phyloP scores from a whole-genome alignment of 1,140 invertebrate species.

The Drosophila sucinea region DNA sequence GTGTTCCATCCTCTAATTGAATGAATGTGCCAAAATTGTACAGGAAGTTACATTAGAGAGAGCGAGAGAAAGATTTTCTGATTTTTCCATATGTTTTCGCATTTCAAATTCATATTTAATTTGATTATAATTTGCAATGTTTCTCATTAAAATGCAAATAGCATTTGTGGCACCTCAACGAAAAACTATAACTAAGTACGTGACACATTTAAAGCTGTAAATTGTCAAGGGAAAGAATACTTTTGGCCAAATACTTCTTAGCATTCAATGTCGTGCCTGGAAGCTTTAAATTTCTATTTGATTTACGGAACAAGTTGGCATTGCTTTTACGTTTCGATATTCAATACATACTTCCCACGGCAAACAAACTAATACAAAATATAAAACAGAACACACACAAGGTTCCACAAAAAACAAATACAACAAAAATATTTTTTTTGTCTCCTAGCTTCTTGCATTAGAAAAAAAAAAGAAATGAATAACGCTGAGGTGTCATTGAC shows the following conservation, averaged over 20 bases:
- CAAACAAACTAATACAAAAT: neutral
- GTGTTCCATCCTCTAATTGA: too few relatives aligned
- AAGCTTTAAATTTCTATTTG: neutral
- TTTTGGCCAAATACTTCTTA: neutral
- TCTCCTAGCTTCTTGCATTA: too few relatives aligned
- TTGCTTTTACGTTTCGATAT: too few relatives aligned
- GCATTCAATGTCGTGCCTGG: neutral
- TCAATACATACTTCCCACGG: too few relatives aligned
- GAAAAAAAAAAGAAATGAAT: neutral
- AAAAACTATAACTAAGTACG: conserved; percentile 27
- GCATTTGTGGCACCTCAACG: conserved; percentile 26
- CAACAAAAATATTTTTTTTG: neutral
- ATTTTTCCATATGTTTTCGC: neutral
- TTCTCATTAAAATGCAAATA: conserved; percentile 67
- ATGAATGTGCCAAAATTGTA: too few relatives aligned
- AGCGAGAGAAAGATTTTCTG: neutral
- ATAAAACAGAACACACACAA: neutral
- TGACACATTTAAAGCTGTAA: conserved; percentile 26
- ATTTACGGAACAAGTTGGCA: neutral
- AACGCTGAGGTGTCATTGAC: too few relatives aligned
- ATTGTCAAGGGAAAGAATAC: neutral
- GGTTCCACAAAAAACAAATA: neutral
- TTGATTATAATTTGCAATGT: conserved; percentile 31
- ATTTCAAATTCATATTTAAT: neutral
- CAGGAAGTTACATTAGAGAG: too few relatives aligned